Base-by-base conservation (phyloP, 2,888 invertebrate genomes). In the Pandemis cinnamomeana region DNA sequence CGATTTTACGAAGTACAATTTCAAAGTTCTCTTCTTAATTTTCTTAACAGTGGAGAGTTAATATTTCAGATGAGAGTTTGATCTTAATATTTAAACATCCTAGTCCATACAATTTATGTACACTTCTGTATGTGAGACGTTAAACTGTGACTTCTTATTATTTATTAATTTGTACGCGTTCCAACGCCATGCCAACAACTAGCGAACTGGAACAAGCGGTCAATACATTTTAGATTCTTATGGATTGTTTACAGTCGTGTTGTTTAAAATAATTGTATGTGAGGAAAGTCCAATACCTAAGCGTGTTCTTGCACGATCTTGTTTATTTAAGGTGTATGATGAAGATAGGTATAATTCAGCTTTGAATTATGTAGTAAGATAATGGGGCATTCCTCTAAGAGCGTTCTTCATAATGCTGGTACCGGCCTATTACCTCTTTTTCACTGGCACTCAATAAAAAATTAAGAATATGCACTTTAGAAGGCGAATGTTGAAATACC, bases 181-280 rank as follows among this genome's bases (percentile, higher is more conserved):
- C 8, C 55, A 7, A 55, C 48, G 36, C 41, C 66, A 15, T 66
- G 58, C 64, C 58, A 42, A 41, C 42, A 7, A 13, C 20, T 41
- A 60, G n/a, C 58, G 58, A 64, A 69, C 44, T 13, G 15, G 46
- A 20, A 58, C 44, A 36, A 11, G 7, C 58, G 58, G 71, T 71
- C 71, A 60, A 71, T 64, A 71, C 51, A 55, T 66, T 46, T 66
- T 64, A 11, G 55, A 44, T 71, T 64, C 20, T 61, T 62, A 8
- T 27, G 48, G 11, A 20, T 58, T 41, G 66, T 67, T 58, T 27
- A 10, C 27, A 51, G 7, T 15, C 55, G 55, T 55, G 15, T 55
- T 15, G 55, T 55, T 7, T 27, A 11, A 27, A 27, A 58, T 8
- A 20, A 5, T 27, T 58, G 10, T 58, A 8, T 27, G 3, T 20